Evolutionary conservation across 1,140 invertebrate species (phyloP).

Genomic region (Teleogryllus occipitalis): DNA sequence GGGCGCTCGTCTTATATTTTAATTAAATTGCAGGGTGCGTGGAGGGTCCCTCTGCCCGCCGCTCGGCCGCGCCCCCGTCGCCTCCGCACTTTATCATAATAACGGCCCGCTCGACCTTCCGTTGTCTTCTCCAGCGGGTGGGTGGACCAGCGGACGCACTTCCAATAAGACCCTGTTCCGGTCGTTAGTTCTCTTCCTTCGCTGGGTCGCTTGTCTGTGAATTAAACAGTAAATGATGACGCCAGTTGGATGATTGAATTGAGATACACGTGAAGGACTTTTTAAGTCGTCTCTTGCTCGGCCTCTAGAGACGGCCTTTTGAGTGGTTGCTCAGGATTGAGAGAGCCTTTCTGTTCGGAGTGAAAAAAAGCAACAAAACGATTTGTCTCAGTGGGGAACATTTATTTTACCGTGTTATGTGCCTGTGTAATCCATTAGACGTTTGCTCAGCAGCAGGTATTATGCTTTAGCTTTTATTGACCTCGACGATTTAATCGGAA

Average conservation of each 20-base stretch:
- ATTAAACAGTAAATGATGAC: neutral
- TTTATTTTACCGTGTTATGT: no score
- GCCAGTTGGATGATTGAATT: neutral
- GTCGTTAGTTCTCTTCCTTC: neutral
- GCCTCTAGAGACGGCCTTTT: no score
- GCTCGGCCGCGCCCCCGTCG: neutral
- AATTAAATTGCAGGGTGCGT: neutral
- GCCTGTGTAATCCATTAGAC: no score
- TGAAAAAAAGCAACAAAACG: no score
- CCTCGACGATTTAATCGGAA: no score
- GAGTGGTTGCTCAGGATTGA: no score
- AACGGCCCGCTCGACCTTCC: neutral
- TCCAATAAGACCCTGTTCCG: neutral
- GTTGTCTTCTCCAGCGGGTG: neutral
- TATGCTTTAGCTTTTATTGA: no score
- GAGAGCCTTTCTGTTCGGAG: no score
- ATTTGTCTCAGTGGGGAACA: no score
- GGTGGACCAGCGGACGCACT: neutral
- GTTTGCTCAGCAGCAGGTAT: no score
- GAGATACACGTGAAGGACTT: no score
- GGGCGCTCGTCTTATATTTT: neutral
- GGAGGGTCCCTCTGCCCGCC: neutral
- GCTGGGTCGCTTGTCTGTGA: neutral
- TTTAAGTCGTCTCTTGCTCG: no score
- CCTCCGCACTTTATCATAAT: neutral